phyloP scores from a whole-genome alignment of 2,888 invertebrate genomes.

The Drosophila nigritarsus region DNA sequence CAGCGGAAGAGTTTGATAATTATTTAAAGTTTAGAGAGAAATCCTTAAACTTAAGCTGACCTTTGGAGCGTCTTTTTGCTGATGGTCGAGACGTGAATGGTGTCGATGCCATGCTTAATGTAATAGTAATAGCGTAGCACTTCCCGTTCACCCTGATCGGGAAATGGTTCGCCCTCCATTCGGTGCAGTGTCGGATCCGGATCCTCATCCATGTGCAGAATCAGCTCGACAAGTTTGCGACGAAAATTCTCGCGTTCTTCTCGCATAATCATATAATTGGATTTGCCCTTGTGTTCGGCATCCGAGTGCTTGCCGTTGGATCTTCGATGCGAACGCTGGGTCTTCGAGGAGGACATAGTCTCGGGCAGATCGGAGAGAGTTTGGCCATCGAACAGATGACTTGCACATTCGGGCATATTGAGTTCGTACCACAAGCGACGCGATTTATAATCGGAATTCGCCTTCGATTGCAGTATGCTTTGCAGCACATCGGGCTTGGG shows the following conservation, averaged over 20 bases:
- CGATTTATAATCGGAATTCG: constrained; percentile 83
- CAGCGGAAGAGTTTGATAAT: neutral
- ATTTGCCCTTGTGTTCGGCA: constrained; percentile 83
- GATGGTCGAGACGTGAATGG: constrained; percentile 94
- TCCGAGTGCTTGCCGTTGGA: constrained; percentile 73
- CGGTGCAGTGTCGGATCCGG: constrained; percentile 62
- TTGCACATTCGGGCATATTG: constrained; percentile 84
- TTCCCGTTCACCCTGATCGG: constrained; percentile 89
- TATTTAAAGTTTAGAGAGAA: neutral
- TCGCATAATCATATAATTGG: constrained; percentile 89
- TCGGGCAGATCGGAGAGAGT: constrained; percentile 88
- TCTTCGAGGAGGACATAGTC: constrained; percentile 85
- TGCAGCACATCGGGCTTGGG: constrained; percentile 80
- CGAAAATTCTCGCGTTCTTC: constrained; percentile 93
- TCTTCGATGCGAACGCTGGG: constrained; percentile 11
- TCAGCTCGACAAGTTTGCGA: constrained; percentile 90
- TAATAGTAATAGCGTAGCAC: constrained; percentile 95
- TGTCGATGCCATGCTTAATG: constrained; percentile 95
- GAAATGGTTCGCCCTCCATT: constrained; percentile 83
- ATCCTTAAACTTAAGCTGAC: constrained; percentile 78
- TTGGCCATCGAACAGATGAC: constrained; percentile 81
- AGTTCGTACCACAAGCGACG: constrained; percentile 84
- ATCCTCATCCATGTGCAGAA: constrained; percentile 87
- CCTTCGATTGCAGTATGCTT: constrained; percentile 82
- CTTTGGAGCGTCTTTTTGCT: constrained; percentile 89